Conservation (phyloP, 2,113 vertebrate species). For the Paedocypris sp. region DNA sequence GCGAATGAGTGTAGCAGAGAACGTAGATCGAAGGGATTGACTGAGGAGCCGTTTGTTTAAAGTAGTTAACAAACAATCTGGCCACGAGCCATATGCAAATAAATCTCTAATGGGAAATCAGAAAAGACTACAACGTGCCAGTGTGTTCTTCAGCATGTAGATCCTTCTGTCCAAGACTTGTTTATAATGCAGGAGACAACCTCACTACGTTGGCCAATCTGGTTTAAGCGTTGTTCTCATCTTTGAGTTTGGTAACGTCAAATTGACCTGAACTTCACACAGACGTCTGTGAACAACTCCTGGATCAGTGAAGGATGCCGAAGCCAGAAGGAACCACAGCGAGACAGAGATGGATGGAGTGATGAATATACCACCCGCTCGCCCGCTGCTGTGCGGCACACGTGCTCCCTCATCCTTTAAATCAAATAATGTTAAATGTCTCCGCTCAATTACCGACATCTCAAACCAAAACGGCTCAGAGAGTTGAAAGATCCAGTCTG, state of each 20-base stretch:
- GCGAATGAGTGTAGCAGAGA: background rate
- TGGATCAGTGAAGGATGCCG: background rate
- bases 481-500: too few relatives aligned
- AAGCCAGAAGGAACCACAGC: background rate
- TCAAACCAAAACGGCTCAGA: too few relatives aligned
- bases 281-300: constrained; percentile 16
- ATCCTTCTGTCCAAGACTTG: too few relatives aligned
- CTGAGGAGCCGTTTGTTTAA: constrained; percentile 21
- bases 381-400: background rate
- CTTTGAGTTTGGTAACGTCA: background rate
- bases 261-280: constrained; percentile 14
- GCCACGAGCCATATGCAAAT: background rate
- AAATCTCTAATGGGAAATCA: background rate
- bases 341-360: background rate
- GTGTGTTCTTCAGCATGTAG: too few relatives aligned
- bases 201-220: too few relatives aligned
- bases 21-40: constrained; percentile 21
- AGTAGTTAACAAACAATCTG: background rate
- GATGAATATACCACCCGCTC: too few relatives aligned
- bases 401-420: constrained; percentile 17
- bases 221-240: background rate
- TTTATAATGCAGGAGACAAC: too few relatives aligned
- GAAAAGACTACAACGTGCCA: too few relatives aligned
- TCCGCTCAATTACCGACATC: constrained; percentile 5
- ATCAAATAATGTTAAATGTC: constrained; percentile 26